These are phyloP conservation scores for Valencia hispanica DNA, from an alignment of 2,797 vertebrate genomes.

Conservation along the genomic window DNA sequence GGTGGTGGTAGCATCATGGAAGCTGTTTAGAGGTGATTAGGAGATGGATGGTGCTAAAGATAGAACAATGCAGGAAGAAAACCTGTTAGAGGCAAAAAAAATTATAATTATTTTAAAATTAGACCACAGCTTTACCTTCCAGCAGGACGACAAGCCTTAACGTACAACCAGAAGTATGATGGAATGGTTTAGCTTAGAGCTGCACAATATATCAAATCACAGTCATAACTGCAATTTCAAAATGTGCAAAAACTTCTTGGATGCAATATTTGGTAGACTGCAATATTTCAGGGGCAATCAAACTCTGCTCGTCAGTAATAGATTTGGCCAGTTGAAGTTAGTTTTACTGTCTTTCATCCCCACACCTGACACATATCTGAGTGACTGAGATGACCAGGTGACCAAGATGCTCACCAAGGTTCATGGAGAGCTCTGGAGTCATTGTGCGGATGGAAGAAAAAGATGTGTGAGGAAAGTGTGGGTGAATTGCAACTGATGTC, in stretches of 20 bases:
- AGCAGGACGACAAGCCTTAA: background rate
- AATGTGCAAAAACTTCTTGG: background rate
- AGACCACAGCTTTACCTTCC: background rate
- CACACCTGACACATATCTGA: background rate
- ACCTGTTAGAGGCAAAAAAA: background rate
- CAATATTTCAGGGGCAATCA: background rate
- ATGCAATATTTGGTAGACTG: constrained; percentile 2
- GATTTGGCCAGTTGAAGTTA: background rate
- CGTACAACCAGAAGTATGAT: background rate
- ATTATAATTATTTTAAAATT: no score
- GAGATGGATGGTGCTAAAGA: background rate
- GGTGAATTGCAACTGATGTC: background rate
- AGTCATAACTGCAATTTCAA: background rate
- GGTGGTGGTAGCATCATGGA: no score
- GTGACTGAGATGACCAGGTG: no score
- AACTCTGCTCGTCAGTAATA: background rate
- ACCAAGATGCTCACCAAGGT: background rate
- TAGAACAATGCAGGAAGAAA: background rate
- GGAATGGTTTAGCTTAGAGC: background rate
- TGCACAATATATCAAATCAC: background rate
- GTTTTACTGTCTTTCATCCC: background rate
- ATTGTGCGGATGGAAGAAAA: background rate
- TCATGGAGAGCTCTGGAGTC: background rate
- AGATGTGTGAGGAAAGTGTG: background rate
- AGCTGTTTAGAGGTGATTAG: no score